phyloP scores from a whole-genome alignment of 2,888 invertebrate genomes.

The Malachius bipustulatus region DNA sequence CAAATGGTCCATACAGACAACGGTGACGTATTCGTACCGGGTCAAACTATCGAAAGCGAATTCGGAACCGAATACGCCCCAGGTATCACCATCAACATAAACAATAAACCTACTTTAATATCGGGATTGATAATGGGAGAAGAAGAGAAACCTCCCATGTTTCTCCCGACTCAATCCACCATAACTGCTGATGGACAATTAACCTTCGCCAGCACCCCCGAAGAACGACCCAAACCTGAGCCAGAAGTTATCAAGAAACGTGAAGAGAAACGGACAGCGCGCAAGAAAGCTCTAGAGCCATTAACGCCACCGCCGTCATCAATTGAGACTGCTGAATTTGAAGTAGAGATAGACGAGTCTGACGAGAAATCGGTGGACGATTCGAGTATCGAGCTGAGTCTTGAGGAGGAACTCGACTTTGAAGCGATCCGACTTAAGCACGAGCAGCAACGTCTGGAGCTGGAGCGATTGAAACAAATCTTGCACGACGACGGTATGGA shows the following conservation, averaged over 20 bases:
- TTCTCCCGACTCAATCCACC: slow-evolving; percentile 58
- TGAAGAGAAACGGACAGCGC: slow-evolving; percentile 14
- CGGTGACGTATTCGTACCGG: slow-evolving; percentile 61
- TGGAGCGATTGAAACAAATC: slow-evolving; percentile 27
- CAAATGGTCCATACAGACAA: slow-evolving; percentile 59
- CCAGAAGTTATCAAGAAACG: slow-evolving; percentile 25
- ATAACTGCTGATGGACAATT: slow-evolving; percentile 40
- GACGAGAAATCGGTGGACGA: slow-evolving; percentile 11
- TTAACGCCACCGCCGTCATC: too few relatives aligned
- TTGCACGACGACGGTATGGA: slow-evolving; percentile 34
- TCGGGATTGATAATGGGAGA: slow-evolving; percentile 60
- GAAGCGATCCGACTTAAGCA: slow-evolving; percentile 27
- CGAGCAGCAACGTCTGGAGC: slow-evolving; percentile 26
- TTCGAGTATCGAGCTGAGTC: slow-evolving; percentile 20
- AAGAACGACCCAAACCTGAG: slow-evolving; percentile 31
- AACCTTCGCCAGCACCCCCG: slow-evolving; percentile 32
- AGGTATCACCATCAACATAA: slow-evolving; percentile 57
- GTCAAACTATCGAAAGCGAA: slow-evolving; percentile 60
- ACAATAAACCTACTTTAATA: slow-evolving; percentile 54
- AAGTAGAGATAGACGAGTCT: slow-evolving; percentile 15
- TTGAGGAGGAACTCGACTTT: slow-evolving; percentile 27
- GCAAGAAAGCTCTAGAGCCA: slow-evolving; percentile 14
- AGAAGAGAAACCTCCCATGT: slow-evolving; percentile 48
- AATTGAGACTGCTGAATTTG: slow-evolving; percentile 15
- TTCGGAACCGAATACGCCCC: slow-evolving; percentile 58